These are phyloP conservation scores for Paracentrotus lividus DNA, from an alignment of 53 echinoderm and acorn worm genomes.

Conservation along the genomic window DNA sequence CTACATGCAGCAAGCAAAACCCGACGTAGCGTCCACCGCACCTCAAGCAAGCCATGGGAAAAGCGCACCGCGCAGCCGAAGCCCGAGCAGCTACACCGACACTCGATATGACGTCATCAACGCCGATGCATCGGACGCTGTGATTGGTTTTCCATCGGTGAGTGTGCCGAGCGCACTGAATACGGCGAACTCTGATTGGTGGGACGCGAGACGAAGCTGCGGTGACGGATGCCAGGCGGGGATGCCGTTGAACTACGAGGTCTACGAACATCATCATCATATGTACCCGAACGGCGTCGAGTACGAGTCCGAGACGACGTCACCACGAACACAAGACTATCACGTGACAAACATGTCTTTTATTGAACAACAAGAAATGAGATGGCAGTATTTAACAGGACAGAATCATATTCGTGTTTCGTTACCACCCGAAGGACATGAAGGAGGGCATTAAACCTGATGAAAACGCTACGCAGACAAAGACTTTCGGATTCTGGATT, in stretches of 20 bases:
- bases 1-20: conserved; percentile 64
- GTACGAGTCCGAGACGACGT: conserved; percentile 46
- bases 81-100: background rate
- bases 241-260: conserved; percentile 2
- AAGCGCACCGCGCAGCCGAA: background rate
- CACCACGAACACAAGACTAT: conserved; percentile 5
- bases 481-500: background rate
- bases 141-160: conserved; percentile 52
- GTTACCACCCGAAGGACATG: conserved; percentile 41
- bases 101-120: conserved; percentile 49
- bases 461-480: background rate
- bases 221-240: conserved; percentile 61
- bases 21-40: conserved; percentile 23
- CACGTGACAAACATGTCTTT: conserved; percentile 67
- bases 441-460: background rate
- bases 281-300: conserved; percentile 43
- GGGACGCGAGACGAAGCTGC: conserved; percentile 36
- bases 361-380: conserved; percentile 57
- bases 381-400: conserved; percentile 66
- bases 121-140: conserved; percentile 28
- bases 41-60: background rate
- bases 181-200: conserved; percentile 50
- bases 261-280: conserved; percentile 45
- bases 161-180: conserved; percentile 34
- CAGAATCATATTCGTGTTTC: conserved; percentile 47